Percentiles rank a stretch among this genome's conserved stretches.
Evolutionary conservation across 2,797 vertebrate species (phyloP).

Genomic region (Cryptoblepharus egeriae): DNA sequence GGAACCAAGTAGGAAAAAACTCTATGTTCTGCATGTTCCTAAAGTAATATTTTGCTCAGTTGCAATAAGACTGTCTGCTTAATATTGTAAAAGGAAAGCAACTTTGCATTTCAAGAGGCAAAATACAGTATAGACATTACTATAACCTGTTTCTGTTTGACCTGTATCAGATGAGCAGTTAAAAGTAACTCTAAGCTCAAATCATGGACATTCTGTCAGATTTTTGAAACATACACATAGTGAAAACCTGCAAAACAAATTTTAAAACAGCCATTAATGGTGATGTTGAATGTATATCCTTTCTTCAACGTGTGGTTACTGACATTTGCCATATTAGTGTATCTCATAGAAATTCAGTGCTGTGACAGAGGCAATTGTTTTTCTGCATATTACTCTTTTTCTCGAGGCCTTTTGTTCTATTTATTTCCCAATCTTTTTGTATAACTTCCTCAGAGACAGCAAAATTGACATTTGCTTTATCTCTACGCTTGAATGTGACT

Average conservation of each 20-base stretch:
- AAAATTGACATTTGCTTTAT: slow-evolving; percentile 48
- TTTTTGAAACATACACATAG: slow-evolving; percentile 64
- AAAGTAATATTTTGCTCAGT: slow-evolving; percentile 77
- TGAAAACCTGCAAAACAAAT: slow-evolving; percentile 59
- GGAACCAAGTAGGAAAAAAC: slow-evolving; percentile 78
- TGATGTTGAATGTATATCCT: slow-evolving; percentile 61
- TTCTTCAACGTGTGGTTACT: slow-evolving; percentile 57
- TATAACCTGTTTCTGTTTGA: slow-evolving; percentile 68
- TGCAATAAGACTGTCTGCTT: slow-evolving; percentile 77
- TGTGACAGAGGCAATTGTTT: slow-evolving; percentile 68
- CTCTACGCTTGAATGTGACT: slow-evolving; percentile 43
- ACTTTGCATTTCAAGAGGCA: slow-evolving; percentile 70
- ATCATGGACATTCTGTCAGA: slow-evolving; percentile 62
- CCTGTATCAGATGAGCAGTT: slow-evolving; percentile 84
- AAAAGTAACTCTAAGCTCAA: slow-evolving; percentile 58
- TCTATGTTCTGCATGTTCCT: slow-evolving; percentile 84
- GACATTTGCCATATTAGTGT: slow-evolving; percentile 61
- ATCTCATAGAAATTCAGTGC: slow-evolving; percentile 55
- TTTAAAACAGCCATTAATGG: slow-evolving; percentile 50
- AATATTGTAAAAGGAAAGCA: slow-evolving; percentile 73
- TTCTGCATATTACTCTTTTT: slow-evolving; percentile 56
- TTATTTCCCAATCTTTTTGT: slow-evolving; percentile 55
- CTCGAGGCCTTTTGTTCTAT: slow-evolving; percentile 42
- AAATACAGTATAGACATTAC: slow-evolving; percentile 58
- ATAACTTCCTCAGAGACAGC: slow-evolving; percentile 60